phyloP scores from a whole-genome alignment of 1,140 invertebrate species.

The Mamestra configurata region DNA sequence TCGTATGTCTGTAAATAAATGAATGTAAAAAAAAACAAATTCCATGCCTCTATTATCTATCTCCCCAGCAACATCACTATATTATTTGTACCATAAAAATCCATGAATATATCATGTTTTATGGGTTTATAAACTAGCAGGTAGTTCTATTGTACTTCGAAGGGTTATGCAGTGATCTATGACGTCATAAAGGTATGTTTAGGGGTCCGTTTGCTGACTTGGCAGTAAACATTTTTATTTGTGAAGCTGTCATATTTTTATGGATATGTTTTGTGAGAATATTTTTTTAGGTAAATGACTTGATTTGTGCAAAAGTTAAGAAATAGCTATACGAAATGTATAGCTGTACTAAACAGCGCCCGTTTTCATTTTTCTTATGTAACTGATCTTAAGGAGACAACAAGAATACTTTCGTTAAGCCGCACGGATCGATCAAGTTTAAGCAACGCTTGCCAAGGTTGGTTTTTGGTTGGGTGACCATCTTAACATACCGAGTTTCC shows the following conservation, averaged over 20 bases:
- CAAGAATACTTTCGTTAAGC: no score
- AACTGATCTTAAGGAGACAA: no score
- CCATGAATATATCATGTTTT: conserved; percentile 48
- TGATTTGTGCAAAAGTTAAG: no score
- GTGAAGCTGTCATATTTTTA: conserved; percentile 15
- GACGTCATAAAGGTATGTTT: conserved; percentile 45
- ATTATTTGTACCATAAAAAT: conserved; percentile 41
- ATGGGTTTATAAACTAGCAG: conserved; percentile 44
- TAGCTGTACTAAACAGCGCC: no score
- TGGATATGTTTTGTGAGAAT: not conserved
- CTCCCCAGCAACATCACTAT: not conserved
- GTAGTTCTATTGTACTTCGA: conserved; percentile 34
- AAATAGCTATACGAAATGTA: no score
- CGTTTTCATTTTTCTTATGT: no score
- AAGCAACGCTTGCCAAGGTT: no score
- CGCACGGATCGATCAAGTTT: no score
- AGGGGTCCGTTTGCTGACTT: conserved; percentile 38
- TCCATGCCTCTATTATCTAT: not conserved
- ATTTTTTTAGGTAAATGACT: not conserved
- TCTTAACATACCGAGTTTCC: no score
- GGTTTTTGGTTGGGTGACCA: no score
- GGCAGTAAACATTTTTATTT: conserved; percentile 45
- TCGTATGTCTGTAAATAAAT: not conserved
- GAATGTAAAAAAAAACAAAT: not conserved
- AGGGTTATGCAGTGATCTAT: conserved; percentile 46